Percentiles rank a stretch among this genome's conserved stretches.
phyloP scores from a whole-genome alignment of 2,888 invertebrate species.

The Drosophila anomelani region DNA sequence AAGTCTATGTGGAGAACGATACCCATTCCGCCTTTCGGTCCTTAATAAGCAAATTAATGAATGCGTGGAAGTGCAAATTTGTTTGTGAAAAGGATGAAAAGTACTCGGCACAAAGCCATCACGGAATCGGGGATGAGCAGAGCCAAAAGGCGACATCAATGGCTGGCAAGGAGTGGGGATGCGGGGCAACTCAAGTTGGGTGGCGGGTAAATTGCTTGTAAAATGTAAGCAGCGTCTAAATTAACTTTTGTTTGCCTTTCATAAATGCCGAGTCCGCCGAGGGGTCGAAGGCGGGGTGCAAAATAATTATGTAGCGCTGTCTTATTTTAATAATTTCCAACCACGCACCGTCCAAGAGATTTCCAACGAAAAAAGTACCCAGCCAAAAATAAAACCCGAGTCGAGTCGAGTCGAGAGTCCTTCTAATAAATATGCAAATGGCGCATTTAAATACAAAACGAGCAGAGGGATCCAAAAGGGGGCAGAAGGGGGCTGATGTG shows the following conservation, averaged over 20 bases:
- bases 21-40: neutral
- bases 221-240: conserved; percentile 79
- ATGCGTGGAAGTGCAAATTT: conserved; percentile 74
- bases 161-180: conserved; percentile 38
- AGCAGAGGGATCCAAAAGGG: conserved; percentile 26
- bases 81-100: conserved; percentile 64
- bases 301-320: conserved; percentile 79
- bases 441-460: conserved; percentile 69
- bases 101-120: conserved; percentile 37
- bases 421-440: conserved; percentile 81
- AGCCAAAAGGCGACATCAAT: conserved; percentile 48
- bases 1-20: neutral
- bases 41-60: conserved; percentile 68
- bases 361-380: conserved; percentile 21
- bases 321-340: conserved; percentile 78
- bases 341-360: conserved; percentile 33
- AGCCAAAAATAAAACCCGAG: conserved; percentile 11
- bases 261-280: conserved; percentile 54
- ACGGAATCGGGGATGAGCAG: conserved; percentile 10
- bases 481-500: neutral
- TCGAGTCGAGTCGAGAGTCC: conserved; percentile 33
- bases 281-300: conserved; percentile 22
- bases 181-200: conserved; percentile 18
- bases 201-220: conserved; percentile 79
- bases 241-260: conserved; percentile 81